Percentiles rank a stretch among this genome's conserved stretches.
These are phyloP conservation scores for Argyresthia albistria DNA, from an alignment of 2,888 invertebrate species.

Conservation along the genomic window DNA sequence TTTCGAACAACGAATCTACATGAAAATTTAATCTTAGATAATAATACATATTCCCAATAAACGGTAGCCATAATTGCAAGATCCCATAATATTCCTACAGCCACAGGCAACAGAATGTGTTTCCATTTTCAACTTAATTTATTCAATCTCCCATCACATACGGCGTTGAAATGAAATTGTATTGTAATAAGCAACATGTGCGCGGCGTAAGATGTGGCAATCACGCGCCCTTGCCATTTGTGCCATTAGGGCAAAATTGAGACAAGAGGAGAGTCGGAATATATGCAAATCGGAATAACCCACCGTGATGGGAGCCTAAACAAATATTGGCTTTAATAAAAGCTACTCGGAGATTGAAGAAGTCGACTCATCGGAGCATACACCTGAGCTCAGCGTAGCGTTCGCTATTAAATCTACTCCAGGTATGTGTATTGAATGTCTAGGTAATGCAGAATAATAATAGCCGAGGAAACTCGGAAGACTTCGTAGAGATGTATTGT, in stretches of 20 bases:
- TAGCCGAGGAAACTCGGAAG: too few species aligned
- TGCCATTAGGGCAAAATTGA: slow-evolving; percentile 59
- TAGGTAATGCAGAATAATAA: too few species aligned
- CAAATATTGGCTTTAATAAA: slow-evolving; percentile 43
- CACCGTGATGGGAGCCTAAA: slow-evolving; percentile 28
- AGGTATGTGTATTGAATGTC: too few species aligned
- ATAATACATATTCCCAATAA: too few species aligned
- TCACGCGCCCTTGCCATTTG: slow-evolving; percentile 22
- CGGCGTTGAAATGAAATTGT: slow-evolving; percentile 35
- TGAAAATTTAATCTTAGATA: too few species aligned
- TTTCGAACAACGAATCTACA: too few species aligned
- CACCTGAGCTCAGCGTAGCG: not conserved
- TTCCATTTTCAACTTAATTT: not conserved
- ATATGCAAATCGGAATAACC: slow-evolving; percentile 50
- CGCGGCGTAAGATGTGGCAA: slow-evolving; percentile 23
- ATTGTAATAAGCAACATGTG: slow-evolving; percentile 44
- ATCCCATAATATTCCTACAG: too few species aligned
- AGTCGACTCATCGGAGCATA: not conserved
- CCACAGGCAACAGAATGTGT: too few species aligned
- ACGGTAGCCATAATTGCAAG: too few species aligned
- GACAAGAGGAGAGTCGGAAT: slow-evolving; percentile 59
- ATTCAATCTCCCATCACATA: slow-evolving; percentile 1
- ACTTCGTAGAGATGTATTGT: too few species aligned
- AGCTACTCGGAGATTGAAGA: slow-evolving; percentile 13
- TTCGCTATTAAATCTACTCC: not conserved